phyloP scores from a whole-genome alignment of 2,113 vertebrate genomes.

The Scytalopus superciliaris region DNA sequence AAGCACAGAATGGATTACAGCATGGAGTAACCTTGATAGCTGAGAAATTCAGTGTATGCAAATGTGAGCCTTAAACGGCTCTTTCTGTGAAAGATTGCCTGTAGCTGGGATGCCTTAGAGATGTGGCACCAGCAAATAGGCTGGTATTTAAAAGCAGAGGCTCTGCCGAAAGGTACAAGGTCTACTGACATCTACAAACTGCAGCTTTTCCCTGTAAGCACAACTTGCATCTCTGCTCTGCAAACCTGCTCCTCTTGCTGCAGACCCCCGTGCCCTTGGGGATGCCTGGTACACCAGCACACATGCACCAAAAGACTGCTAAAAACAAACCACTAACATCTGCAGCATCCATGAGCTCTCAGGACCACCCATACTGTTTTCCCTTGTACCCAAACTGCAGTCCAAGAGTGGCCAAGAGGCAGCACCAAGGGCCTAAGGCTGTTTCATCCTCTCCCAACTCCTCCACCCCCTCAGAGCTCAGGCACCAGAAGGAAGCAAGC shows the following conservation, averaged over 20 bases:
- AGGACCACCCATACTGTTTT: not conserved
- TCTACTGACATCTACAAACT: not conserved
- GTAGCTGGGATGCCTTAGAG: not conserved
- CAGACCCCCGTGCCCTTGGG: not conserved
- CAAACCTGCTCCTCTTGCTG: not conserved
- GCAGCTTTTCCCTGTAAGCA: not conserved
- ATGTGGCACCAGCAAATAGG: not conserved
- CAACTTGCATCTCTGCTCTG: not conserved
- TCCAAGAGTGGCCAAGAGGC: not conserved
- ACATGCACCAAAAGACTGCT: rapidly evolving
- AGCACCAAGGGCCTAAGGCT: not conserved
- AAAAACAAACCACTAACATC: not conserved
- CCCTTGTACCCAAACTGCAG: not conserved
- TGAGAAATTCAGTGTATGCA: conserved; percentile 39
- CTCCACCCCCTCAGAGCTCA: not conserved
- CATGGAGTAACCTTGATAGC: conserved; percentile 27
- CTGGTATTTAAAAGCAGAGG: not conserved
- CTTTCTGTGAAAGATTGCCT: not conserved
- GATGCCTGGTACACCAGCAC: rapidly evolving
- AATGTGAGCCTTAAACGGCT: conserved; percentile 13
- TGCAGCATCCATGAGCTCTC: not conserved
- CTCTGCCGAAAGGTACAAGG: not conserved
- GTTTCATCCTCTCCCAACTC: not conserved
- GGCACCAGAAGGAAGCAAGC: not conserved
- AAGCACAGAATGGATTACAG: conserved; percentile 13